Evolutionary conservation across 2,113 vertebrate genomes (phyloP).

Genomic region (Grus americana): DNA sequence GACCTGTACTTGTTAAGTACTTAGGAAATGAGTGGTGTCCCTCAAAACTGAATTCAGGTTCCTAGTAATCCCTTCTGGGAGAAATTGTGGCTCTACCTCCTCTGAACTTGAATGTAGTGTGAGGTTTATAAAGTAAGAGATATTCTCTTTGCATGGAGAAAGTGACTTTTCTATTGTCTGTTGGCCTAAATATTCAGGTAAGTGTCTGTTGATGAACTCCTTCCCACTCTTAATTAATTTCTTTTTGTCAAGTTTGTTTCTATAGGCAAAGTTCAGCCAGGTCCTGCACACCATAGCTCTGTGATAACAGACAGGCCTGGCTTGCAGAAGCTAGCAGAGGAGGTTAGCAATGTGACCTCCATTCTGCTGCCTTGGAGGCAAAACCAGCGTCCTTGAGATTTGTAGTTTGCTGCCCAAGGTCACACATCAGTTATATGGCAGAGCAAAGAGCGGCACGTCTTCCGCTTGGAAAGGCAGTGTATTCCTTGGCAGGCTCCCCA

Average conservation of each 20-base stretch:
- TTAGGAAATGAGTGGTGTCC: rapidly evolving
- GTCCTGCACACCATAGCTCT: background rate
- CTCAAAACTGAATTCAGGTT: background rate
- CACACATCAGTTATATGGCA: rapidly evolving
- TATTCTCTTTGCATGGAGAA: background rate
- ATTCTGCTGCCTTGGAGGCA: background rate
- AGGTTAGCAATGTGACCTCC: background rate
- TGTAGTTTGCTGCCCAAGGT: background rate
- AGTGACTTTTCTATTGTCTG: rapidly evolving
- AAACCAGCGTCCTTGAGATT: rapidly evolving
- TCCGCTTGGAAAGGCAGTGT: background rate
- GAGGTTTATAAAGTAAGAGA: background rate
- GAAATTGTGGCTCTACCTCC: background rate
- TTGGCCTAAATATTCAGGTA: background rate
- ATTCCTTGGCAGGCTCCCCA: background rate
- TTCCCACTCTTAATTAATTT: background rate
- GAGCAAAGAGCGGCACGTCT: rapidly evolving
- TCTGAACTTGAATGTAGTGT: background rate
- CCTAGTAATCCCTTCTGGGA: background rate
- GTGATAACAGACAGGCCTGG: background rate
- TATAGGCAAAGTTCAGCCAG: background rate
- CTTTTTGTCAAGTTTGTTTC: background rate
- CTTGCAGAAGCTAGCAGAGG: background rate
- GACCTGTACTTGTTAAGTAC: background rate
- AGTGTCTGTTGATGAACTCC: background rate